Evolutionary conservation across 2,113 vertebrate genomes (phyloP).

Genomic region (Cebus imitator): DNA sequence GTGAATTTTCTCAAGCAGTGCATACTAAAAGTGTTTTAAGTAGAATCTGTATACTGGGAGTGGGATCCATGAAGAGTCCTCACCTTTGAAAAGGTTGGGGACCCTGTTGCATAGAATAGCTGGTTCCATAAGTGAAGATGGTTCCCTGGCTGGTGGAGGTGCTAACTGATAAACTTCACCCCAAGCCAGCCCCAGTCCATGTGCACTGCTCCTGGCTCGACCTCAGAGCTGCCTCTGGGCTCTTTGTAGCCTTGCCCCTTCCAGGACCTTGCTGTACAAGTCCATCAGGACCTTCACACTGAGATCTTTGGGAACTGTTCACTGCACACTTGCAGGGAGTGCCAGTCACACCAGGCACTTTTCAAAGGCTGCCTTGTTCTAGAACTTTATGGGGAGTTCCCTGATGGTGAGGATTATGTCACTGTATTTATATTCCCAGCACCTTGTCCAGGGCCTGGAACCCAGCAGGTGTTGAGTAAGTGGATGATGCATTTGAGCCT

Average conservation of each 20-base stretch:
- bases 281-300: background rate
- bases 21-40: background rate
- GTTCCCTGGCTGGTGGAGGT: background rate
- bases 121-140: background rate
- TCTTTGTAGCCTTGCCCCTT: background rate
- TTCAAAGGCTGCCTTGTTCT: background rate
- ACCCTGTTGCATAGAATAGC: background rate
- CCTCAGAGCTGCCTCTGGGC: background rate
- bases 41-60: background rate
- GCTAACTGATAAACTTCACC: background rate
- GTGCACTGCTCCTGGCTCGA: background rate
- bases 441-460: background rate
- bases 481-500: background rate
- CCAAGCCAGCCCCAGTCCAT: background rate
- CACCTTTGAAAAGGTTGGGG: background rate
- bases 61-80: background rate
- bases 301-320: background rate
- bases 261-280: background rate
- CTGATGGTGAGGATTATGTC: fast-evolving
- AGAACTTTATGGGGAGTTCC: background rate
- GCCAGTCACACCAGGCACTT: background rate
- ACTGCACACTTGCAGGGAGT: background rate
- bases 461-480: background rate
- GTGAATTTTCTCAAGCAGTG: background rate
- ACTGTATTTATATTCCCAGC: background rate